phyloP scores from a whole-genome alignment of 1,140 invertebrate genomes.

The Rhyacophila brunnea region DNA sequence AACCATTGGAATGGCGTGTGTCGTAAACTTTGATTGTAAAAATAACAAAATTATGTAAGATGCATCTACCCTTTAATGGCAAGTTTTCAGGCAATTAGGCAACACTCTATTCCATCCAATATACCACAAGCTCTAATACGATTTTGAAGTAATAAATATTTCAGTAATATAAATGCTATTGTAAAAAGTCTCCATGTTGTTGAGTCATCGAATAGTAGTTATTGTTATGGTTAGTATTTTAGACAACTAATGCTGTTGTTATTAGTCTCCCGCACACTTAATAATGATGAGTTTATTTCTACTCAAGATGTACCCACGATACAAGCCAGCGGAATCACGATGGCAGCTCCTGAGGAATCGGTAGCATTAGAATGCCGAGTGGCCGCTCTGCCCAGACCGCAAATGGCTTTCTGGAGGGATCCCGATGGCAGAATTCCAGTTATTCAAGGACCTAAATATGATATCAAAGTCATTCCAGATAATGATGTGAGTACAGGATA shows the following conservation, averaged over 20 bases:
- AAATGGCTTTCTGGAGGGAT: constrained; percentile 77
- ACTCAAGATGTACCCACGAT: constrained; percentile 68
- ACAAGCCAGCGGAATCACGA: constrained; percentile 70
- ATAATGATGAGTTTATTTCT: not conserved
- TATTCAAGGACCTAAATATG: constrained; percentile 71
- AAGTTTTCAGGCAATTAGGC: too few relatives aligned
- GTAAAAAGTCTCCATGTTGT: too few relatives aligned
- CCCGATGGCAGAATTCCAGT: constrained; percentile 66
- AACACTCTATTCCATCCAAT: too few relatives aligned
- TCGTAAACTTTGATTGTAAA: too few relatives aligned
- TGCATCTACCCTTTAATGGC: too few relatives aligned
- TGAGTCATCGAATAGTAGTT: not conserved
- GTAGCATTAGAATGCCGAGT: constrained; percentile 75
- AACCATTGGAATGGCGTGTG: too few relatives aligned
- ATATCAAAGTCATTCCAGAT: constrained; percentile 56
- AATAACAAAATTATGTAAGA: too few relatives aligned
- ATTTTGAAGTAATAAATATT: too few relatives aligned
- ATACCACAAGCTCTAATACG: too few relatives aligned
- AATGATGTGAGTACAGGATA: constrained; percentile 49
- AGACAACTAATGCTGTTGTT: constrained; percentile 5
- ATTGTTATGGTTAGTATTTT: not conserved
- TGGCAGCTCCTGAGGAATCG: constrained; percentile 68
- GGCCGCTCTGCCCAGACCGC: constrained; percentile 73
- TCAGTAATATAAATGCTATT: too few relatives aligned
- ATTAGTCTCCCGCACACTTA: too few relatives aligned